Evolutionary conservation across 2,797 vertebrate species (phyloP).

Genomic region (Percopsis omiscomaycus): DNA sequence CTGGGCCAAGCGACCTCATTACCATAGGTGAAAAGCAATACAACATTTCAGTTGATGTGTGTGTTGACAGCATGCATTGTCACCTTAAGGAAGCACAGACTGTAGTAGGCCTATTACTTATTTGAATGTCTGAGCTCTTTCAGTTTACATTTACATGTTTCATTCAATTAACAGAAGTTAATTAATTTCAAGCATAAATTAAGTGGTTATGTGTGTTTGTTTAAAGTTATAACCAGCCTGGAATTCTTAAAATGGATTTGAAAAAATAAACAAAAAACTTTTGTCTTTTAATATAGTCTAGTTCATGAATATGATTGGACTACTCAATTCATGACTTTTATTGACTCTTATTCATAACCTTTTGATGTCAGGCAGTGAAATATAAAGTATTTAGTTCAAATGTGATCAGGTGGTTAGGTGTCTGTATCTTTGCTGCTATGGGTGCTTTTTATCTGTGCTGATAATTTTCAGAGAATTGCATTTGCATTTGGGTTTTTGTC

Average conservation of each 20-base stretch:
- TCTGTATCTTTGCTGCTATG: background rate
- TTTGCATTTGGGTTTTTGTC: conserved; percentile 50
- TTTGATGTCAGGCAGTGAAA: conserved; percentile 1
- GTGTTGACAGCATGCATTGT: background rate
- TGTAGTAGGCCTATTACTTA: too few relatives aligned
- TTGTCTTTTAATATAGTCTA: too few relatives aligned
- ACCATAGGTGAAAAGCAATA: conserved; percentile 6
- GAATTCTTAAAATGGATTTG: too few relatives aligned
- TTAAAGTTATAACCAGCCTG: too few relatives aligned
- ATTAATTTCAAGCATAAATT: too few relatives aligned
- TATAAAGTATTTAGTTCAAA: conserved; percentile 32
- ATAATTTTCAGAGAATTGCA: conserved; percentile 48
- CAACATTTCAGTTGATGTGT: background rate
- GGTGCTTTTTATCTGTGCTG: conserved; percentile 28
- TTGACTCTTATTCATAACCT: background rate
- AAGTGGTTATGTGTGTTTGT: too few relatives aligned
- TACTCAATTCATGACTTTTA: background rate
- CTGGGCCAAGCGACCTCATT: background rate
- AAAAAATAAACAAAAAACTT: too few relatives aligned
- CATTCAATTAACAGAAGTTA: too few relatives aligned
- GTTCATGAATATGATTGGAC: background rate
- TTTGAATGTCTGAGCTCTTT: too few relatives aligned
- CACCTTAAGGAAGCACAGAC: background rate
- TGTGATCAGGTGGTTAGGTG: conserved; percentile 30
- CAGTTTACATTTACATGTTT: too few relatives aligned